A percentile compares a stretch with the other conserved stretches of the same genome.
Conservation (phyloP, 2,888 invertebrate genomes). For the Penaeus monodon region DNA sequence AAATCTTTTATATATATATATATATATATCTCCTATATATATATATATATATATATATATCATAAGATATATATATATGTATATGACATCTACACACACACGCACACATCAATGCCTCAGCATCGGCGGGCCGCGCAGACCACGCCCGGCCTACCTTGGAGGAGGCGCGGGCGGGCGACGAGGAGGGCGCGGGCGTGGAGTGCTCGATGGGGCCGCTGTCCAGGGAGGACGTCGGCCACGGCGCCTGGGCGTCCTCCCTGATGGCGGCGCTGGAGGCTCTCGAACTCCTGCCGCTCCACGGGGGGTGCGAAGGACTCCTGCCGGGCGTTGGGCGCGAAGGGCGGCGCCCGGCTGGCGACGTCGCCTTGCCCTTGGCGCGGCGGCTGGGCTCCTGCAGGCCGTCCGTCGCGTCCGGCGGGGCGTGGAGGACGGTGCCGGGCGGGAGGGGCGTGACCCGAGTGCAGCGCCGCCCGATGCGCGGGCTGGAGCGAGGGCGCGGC, state of each 20-base stretch:
- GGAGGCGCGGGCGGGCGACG: neutral
- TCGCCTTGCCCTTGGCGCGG: no score
- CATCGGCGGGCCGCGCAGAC: neutral
- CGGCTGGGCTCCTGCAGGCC: neutral
- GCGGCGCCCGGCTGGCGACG: neutral
- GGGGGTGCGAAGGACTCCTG: neutral
- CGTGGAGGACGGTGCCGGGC: neutral
- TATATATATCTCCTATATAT: no score
- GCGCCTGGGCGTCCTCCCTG: neutral
- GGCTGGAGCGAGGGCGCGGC: slow-evolving; percentile 41
- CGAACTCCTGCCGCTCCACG: neutral
- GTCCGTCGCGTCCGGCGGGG: neutral
- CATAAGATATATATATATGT: no score
- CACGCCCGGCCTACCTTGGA: neutral
- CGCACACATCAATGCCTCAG: no score
- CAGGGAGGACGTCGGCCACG: slow-evolving; percentile 16
- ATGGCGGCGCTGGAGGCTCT: neutral
- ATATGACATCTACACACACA: no score
- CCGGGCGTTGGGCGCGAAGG: neutral
- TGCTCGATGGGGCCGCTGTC: slow-evolving; percentile 17
- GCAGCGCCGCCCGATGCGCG: slow-evolving; percentile 38
- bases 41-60: no score
- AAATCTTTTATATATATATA: no score
- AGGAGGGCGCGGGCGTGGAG: neutral
- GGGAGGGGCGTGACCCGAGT: slow-evolving; percentile 46